A percentile compares a stretch with the other conserved stretches of the same genome.
Evolutionary conservation across 2,888 invertebrate species (phyloP).

Genomic region (Calliphora vomitoria): DNA sequence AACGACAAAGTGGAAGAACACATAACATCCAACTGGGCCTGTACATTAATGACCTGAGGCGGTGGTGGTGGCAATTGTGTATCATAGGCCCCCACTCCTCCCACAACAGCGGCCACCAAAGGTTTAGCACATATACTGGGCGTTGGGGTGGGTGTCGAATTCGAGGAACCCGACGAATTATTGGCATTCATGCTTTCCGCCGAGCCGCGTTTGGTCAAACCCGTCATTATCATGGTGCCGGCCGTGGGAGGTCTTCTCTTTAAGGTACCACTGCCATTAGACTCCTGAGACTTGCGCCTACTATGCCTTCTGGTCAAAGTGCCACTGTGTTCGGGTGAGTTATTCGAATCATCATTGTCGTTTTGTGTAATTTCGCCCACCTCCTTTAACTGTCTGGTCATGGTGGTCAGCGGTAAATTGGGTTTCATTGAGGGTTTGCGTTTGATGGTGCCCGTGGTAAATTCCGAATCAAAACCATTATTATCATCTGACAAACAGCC

Average conservation of each 20-base stretch:
- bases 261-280: conserved; percentile 84
- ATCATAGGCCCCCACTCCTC: conserved; percentile 60
- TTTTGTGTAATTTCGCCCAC: conserved; percentile 88
- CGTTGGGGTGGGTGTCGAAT: conserved; percentile 84
- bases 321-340: conserved; percentile 87
- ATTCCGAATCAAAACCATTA: conserved; percentile 90
- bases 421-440: conserved; percentile 97
- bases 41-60: conserved; percentile 37
- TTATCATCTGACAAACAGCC: conserved; percentile 93
- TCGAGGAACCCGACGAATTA: conserved; percentile 81
- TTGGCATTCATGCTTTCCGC: conserved; percentile 81
- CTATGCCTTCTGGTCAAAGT: conserved; percentile 86
- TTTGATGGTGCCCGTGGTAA: conserved; percentile 94
- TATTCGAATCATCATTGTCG: conserved; percentile 84
- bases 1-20: conserved; percentile 91
- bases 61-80: conserved; percentile 52
- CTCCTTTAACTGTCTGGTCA: conserved; percentile 95
- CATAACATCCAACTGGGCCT: conserved; percentile 82
- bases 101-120: conserved; percentile 73
- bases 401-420: conserved; percentile 94
- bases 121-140: conserved; percentile 83
- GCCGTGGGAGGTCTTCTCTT: conserved; percentile 81
- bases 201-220: conserved; percentile 80
- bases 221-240: conserved; percentile 74
- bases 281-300: conserved; percentile 85